These are phyloP conservation scores for Onthophagus taurus DNA, from an alignment of 1,140 invertebrate genomes.

Conservation along the genomic window DNA sequence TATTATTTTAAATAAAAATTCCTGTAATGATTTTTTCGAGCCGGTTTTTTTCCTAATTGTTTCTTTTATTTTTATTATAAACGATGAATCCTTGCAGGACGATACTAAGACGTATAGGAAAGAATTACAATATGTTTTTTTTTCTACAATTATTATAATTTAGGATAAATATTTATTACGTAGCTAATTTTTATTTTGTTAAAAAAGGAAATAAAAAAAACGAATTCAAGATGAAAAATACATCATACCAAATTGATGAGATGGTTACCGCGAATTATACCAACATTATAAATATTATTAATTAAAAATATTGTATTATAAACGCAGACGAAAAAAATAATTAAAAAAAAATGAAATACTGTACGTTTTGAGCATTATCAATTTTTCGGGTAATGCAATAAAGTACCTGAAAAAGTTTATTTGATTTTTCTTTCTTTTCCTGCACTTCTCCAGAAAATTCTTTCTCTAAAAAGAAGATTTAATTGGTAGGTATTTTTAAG, in stretches of 20 bases:
- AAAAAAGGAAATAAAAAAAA: constrained; percentile 12
- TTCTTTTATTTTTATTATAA: constrained; percentile 13
- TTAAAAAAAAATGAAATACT: no score
- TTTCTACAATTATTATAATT: constrained; percentile 5
- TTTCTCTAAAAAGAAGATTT: no score
- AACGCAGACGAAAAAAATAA: constrained; percentile 4
- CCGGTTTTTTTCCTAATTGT: constrained; percentile 14
- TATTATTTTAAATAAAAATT: constrained; percentile 16
- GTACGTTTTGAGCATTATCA: constrained; percentile 31
- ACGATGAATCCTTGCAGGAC: background rate
- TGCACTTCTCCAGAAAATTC: no score
- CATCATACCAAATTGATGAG: constrained; percentile 14
- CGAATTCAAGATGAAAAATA: constrained; percentile 3
- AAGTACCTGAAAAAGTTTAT: constrained; percentile 29
- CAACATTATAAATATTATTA: constrained; percentile 13
- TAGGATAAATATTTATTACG: constrained; percentile 14
- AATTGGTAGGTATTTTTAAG: no score
- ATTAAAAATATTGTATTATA: constrained; percentile 4
- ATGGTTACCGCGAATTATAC: no score
- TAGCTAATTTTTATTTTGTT: constrained; percentile 14
- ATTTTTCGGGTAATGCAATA: constrained; percentile 29
- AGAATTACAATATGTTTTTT: constrained; percentile 10
- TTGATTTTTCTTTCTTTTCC: constrained; percentile 10
- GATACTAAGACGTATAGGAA: constrained; percentile 5
- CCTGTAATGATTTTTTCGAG: background rate